Conservation (phyloP, 2,113 vertebrate genomes). For the Eonycteris spelaea region DNA sequence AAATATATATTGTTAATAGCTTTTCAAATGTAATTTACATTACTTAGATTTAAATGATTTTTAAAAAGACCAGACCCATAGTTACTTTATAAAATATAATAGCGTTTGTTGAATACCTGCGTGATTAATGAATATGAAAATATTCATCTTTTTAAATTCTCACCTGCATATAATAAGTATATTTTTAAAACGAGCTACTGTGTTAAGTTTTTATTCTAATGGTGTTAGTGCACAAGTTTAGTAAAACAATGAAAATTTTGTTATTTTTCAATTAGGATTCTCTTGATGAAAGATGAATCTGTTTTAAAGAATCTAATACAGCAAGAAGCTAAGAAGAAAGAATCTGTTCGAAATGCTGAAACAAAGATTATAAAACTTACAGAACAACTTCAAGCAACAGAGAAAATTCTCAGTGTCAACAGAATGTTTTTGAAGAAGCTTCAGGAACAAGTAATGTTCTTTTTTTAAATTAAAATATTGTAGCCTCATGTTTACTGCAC, state of each 20-base stretch:
- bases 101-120: background rate
- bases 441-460: conserved; percentile 92
- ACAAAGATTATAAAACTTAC: conserved; percentile 90
- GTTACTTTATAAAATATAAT: conserved; percentile 9
- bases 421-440: conserved; percentile 92
- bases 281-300: conserved; percentile 93
- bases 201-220: conserved; percentile 22
- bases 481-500: background rate
- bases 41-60: background rate
- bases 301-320: conserved; percentile 91
- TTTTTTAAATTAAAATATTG: background rate
- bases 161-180: background rate
- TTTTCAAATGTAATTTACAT: background rate
- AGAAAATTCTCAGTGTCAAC: conserved; percentile 92
- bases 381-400: conserved; percentile 94
- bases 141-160: background rate
- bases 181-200: background rate
- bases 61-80: background rate
- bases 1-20: background rate
- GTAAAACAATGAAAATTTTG: conserved; percentile 27
- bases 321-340: conserved; percentile 94
- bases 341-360: conserved; percentile 92
- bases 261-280: conserved; percentile 81
- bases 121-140: background rate
- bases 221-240: background rate